phyloP scores from a whole-genome alignment of 2,797 vertebrate species.

The Notoglanidium macrostoma region DNA sequence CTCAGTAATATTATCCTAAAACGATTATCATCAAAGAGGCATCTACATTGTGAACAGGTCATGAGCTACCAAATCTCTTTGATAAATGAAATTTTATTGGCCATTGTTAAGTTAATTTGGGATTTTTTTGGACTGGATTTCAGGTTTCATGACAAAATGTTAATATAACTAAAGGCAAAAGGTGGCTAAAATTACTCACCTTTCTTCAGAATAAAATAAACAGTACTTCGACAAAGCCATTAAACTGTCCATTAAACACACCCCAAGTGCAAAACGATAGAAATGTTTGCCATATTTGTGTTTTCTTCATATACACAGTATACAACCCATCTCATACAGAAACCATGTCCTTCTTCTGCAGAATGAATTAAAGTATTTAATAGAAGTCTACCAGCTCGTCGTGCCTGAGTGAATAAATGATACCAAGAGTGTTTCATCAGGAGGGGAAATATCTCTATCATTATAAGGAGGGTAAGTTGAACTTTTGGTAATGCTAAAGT shows the following conservation, averaged over 20 bases:
- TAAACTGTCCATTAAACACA: neutral
- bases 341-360: no score
- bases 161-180: neutral
- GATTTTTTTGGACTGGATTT: neutral
- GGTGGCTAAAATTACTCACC: neutral
- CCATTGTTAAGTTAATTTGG: neutral
- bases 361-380: no score
- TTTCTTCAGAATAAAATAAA: neutral
- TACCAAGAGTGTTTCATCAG: neutral
- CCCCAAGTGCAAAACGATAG: neutral
- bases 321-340: neutral
- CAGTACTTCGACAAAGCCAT: neutral
- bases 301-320: neutral
- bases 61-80: neutral
- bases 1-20: conserved; percentile 14
- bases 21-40: neutral
- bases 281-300: neutral
- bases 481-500: neutral
- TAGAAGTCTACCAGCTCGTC: neutral
- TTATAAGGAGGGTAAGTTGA: neutral
- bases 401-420: neutral
- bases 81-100: neutral
- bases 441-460: neutral
- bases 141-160: neutral
- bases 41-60: neutral